These are phyloP conservation scores for Anguilla marmorata DNA, from an alignment of 2,797 vertebrate genomes.

Conservation along the genomic window DNA sequence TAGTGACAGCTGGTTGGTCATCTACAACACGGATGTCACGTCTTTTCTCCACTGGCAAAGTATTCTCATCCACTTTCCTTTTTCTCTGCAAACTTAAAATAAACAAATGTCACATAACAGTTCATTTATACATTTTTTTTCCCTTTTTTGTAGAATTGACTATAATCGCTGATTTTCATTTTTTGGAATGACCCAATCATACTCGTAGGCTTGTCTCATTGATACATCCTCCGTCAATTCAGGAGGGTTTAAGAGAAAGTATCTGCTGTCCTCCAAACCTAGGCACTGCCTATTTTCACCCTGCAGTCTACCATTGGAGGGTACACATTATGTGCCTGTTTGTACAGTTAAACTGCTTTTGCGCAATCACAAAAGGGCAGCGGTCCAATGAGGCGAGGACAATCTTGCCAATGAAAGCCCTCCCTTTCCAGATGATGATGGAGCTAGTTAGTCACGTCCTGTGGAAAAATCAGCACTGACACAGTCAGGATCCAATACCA, in stretches of 20 bases:
- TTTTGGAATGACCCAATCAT: not conserved
- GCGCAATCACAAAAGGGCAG: too few species aligned
- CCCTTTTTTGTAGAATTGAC: not conserved
- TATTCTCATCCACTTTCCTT: not conserved
- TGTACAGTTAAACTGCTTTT: not conserved
- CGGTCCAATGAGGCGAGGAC: not conserved
- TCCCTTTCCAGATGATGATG: too few species aligned
- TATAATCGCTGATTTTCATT: not conserved
- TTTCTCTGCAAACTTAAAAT: not conserved
- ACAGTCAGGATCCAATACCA: not conserved
- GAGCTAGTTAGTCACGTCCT: too few species aligned
- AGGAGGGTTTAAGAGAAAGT: not conserved
- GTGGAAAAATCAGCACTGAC: too few species aligned
- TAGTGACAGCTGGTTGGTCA: not conserved
- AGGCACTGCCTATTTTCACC: not conserved
- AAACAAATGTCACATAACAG: not conserved
- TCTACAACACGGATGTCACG: not conserved
- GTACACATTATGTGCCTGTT: not conserved
- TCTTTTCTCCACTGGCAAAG: not conserved
- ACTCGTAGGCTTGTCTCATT: not conserved
- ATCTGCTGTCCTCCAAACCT: not conserved
- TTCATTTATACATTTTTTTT: not conserved
- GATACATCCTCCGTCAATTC: not conserved
- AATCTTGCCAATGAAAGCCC: not conserved
- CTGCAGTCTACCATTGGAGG: not conserved